Percentiles rank a stretch among this genome's conserved stretches.
Evolutionary conservation across 2,888 invertebrate genomes (phyloP).

Genomic region (Acanthoscelides obtectus): DNA sequence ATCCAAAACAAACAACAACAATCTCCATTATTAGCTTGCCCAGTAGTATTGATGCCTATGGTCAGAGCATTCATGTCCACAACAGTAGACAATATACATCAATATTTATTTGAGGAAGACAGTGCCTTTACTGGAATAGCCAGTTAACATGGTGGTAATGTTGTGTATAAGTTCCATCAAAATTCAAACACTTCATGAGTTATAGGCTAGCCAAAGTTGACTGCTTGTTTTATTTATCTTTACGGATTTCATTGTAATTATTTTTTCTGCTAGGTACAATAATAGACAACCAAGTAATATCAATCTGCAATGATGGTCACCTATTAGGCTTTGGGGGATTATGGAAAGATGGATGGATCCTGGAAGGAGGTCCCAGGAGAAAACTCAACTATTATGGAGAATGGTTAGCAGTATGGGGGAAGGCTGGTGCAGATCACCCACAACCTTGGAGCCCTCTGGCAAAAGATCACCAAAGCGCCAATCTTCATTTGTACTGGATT

Average conservation of each 20-base stretch:
- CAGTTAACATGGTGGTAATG: no score
- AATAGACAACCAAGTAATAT: slow-evolving; percentile 39
- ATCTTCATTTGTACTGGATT: slow-evolving; percentile 71
- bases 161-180: no score
- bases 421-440: slow-evolving; percentile 76
- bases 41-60: no score
- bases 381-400: slow-evolving; percentile 41
- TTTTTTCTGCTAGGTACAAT: slow-evolving; percentile 31
- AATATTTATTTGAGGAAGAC: no score
- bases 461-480: slow-evolving; percentile 79
- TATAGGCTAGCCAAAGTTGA: no score
- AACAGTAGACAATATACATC: no score
- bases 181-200: no score
- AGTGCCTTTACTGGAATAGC: no score
- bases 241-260: no score
- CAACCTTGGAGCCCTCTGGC: slow-evolving; percentile 89
- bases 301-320: slow-evolving; percentile 43
- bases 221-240: slow-evolving; percentile 2
- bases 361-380: slow-evolving; percentile 46
- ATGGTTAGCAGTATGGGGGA: slow-evolving; percentile 78
- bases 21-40: no score
- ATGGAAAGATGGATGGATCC: slow-evolving; percentile 51
- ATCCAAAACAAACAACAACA: no score
- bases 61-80: no score
- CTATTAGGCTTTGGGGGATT: slow-evolving; percentile 45